Base-by-base conservation (phyloP, 2,888 invertebrate genomes). In the Tetragnatha montana region DNA sequence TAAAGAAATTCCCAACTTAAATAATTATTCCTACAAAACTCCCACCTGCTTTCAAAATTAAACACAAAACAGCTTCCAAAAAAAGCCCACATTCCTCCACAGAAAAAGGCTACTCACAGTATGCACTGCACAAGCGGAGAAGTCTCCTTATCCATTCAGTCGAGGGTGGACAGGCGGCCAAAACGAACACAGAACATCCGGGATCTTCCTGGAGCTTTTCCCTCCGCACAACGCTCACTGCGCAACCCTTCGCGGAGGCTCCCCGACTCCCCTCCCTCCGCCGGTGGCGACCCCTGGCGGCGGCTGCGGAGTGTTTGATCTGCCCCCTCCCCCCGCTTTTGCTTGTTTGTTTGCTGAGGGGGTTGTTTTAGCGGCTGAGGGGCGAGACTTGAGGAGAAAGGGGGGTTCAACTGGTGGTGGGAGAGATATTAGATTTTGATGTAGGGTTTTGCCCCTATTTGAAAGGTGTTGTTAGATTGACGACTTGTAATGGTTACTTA, bases 201-300 rank as follows among this genome's bases (percentile, higher is more conserved):
- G 81, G 87, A 47, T 76, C 87, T 87, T 76, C 75, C 87, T 71
- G 70, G 87, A 87, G 81, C 87, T 75, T 51, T 35, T 35, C 81
- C 82, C 87, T 74, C 87, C 81, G 87, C 87, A 88, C 87, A 88
- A 82, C 81, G 82, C 87, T 88, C 87, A 88, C 87, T 88, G 87
- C 87, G 87, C 87, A 87, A 88, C 75, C 87, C 81, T 19, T 69
- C 76, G 51, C 22, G 35, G 83, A 73, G 22, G n/a, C 19, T 35
- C 68, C 86, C 74, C 80, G 68, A 60, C 74, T 60, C 80, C 68
- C 71, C 71, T 50, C 51, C 82, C 49, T 60, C 74, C 86, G 74
- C 73, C 70, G 17, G 73, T 74, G 74, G 86, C 80, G 80, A 60
- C 86, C 80, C 80, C 86, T 86, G 79, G 35, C 60, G 80, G 51